These are phyloP conservation scores for Odontocolon sp. DNA, from an alignment of 2,888 invertebrate genomes.

Conservation along the genomic window DNA sequence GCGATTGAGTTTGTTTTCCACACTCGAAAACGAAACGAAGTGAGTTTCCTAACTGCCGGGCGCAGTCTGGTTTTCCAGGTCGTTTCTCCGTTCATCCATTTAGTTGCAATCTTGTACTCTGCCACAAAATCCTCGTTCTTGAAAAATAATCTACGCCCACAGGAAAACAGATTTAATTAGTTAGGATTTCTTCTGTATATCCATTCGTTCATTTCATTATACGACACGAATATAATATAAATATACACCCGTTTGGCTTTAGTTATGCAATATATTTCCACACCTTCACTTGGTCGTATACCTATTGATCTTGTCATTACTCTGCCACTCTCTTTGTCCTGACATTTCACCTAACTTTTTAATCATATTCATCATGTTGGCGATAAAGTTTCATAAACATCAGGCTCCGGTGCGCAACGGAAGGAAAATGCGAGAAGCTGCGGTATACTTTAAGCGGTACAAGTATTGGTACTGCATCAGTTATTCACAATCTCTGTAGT, in stretches of 20 bases:
- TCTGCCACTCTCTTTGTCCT: no score
- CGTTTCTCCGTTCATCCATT: background rate
- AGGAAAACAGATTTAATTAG: constrained; percentile 39
- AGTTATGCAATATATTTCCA: no score
- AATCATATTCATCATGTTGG: constrained; percentile 57
- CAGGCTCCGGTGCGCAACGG: constrained; percentile 11
- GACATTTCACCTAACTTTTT: constrained; percentile 38
- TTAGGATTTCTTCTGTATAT: constrained; percentile 27
- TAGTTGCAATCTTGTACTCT: constrained; percentile 33
- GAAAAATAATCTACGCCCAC: constrained; percentile 31
- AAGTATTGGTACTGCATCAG: no score
- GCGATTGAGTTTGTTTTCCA: constrained; percentile 33
- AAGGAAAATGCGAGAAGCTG: no score
- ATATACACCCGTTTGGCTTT: no score
- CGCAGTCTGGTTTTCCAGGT: background rate
- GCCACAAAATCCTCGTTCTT: constrained; percentile 9
- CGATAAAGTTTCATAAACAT: constrained; percentile 58
- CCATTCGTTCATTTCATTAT: no score
- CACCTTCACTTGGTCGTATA: no score
- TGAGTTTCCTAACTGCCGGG: constrained; percentile 33
- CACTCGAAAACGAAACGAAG: constrained; percentile 26
- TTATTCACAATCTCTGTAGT: no score
- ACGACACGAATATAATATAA: no score
- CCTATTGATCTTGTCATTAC: no score
- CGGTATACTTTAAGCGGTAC: no score